A percentile compares a stretch with the other conserved stretches of the same genome.
phyloP scores from a whole-genome alignment of 2,113 vertebrate genomes.

The Coryphaenoides rupestris region DNA sequence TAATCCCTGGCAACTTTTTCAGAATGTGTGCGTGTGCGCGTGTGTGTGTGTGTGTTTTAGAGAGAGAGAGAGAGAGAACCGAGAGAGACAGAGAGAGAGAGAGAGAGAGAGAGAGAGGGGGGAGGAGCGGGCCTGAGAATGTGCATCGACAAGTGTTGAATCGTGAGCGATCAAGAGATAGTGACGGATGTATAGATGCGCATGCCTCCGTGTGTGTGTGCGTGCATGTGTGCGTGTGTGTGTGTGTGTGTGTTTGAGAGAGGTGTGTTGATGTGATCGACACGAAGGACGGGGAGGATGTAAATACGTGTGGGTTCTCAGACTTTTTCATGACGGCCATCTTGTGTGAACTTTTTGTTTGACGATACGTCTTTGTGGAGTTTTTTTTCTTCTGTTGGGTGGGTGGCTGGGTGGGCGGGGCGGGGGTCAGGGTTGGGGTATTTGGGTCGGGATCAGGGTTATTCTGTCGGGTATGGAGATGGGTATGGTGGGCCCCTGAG shows the following conservation, averaged over 20 bases:
- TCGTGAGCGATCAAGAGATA: constrained; percentile 3
- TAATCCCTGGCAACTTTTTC: constrained; percentile 25
- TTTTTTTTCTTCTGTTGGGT: constrained; percentile 49
- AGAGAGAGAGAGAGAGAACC: too few species aligned
- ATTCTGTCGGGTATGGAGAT: too few species aligned
- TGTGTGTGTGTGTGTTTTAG: constrained; percentile 31
- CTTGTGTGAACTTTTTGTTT: constrained; percentile 52
- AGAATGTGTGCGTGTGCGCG: constrained; percentile 17
- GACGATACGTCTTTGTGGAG: constrained; percentile 55
- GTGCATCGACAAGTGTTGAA: constrained; percentile 9
- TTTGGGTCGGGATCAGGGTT: not conserved
- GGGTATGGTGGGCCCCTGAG: not conserved
- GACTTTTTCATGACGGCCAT: constrained; percentile 31
- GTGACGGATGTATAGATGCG: constrained; percentile 4
- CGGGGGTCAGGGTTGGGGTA: not conserved
- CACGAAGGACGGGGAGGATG: not conserved
- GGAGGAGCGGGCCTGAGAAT: not conserved
- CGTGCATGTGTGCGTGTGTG: not conserved
- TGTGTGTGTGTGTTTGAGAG: constrained; percentile 2
- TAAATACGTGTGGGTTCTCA: not conserved
- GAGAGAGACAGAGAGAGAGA: too few species aligned
- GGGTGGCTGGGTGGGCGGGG: constrained; percentile 5
- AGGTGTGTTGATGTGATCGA: not conserved
- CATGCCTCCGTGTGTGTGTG: constrained; percentile 1
- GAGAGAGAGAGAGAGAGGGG: too few species aligned